Base-by-base conservation (phyloP, 2,797 vertebrate species). In the Triplophysa yarkandensis region DNA sequence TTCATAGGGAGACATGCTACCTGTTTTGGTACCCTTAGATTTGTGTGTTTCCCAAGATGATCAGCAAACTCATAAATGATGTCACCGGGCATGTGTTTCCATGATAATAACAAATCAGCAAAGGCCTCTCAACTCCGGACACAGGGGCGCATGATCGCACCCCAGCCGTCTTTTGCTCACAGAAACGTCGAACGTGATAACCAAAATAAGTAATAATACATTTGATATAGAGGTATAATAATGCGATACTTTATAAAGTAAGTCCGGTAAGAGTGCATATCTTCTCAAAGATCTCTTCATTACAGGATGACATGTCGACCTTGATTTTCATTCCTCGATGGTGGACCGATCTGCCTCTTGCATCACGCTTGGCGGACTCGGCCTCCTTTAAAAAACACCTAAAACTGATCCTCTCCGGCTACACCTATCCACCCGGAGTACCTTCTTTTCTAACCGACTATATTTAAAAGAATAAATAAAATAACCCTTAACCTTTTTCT, bases 211-310 rank as follows among this genome's bases (percentile, higher is more conserved):
- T n/a, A n/a, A n/a, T n/a, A n/a, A n/a, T n/a, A n/a, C n/a, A n/a
- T n/a, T n/a, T n/a, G n/a, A 48, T 41, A 4, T n/a, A 3, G n/a
- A 10, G 19, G 2, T 21, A 0, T 9, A 50, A 50, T 10, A 50
- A 10, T 23, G 46, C 8, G 23, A 23, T 11, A 11, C 9, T 21
- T 17, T 17, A n/a, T n/a, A n/a, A n/a, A n/a, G n/a, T n/a, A n/a
- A n/a, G n/a, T n/a, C n/a, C 58, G 27, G 60, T 52, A 13, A 44
- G 43, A 21, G 44, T 32, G 58, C 70, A 73, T 32, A 73, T 64
- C 58, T 54, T 73, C 46, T 73, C 25, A 54, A 64, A 65, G 5
- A 73, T 28, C 16, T 63, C 39, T 46, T 60, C 3, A 13, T 30
- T n/a, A n/a, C n/a, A n/a, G n/a, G n/a, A n/a, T n/a, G n/a, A n/a